Evolutionary conservation across 2,888 invertebrate genomes (phyloP).

Genomic region (Ormyrus thymus): DNA sequence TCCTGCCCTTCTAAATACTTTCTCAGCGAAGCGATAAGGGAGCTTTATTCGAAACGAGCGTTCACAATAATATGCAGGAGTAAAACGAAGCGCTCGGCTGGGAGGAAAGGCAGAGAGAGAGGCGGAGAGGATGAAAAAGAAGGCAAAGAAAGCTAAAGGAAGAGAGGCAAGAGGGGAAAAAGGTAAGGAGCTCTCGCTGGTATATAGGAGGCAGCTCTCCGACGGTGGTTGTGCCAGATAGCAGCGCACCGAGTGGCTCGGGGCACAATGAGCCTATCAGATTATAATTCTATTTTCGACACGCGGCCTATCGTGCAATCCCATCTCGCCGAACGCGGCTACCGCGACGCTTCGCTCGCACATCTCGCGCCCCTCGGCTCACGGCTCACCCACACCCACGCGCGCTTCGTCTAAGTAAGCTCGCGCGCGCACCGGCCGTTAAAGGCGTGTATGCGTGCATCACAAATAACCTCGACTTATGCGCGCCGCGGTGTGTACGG

Average conservation of each 20-base stretch:
- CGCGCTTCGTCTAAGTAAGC: not conserved
- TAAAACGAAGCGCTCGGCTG: not conserved
- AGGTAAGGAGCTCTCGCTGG: conserved; percentile 11
- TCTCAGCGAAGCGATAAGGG: not conserved
- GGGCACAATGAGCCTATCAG: conserved; percentile 74
- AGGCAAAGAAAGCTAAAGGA: not conserved
- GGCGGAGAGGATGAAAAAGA: not conserved
- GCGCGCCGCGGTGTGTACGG: not conserved
- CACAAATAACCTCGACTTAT: conserved; percentile 29
- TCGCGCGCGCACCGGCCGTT: not conserved
- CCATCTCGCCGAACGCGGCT: conserved; percentile 70
- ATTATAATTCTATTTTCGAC: conserved; percentile 75
- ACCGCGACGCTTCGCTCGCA: conserved; percentile 61
- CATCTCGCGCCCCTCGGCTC: conserved; percentile 23
- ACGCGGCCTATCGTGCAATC: conserved; percentile 73
- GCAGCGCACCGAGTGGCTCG: conserved; percentile 66
- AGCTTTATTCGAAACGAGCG: not conserved
- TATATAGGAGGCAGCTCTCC: conserved; percentile 59
- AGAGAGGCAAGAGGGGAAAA: not conserved
- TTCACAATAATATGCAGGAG: not conserved
- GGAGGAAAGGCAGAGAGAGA: not conserved
- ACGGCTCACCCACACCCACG: not conserved
- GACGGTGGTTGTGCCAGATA: conserved; percentile 67
- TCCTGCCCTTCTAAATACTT: not conserved
- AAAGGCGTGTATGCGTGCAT: conserved; percentile 13